Evolutionary conservation across 2,888 invertebrate genomes (phyloP), one percentile per base, ranked within the genome.

Genomic region (Xestia c-nigrum): DNA sequence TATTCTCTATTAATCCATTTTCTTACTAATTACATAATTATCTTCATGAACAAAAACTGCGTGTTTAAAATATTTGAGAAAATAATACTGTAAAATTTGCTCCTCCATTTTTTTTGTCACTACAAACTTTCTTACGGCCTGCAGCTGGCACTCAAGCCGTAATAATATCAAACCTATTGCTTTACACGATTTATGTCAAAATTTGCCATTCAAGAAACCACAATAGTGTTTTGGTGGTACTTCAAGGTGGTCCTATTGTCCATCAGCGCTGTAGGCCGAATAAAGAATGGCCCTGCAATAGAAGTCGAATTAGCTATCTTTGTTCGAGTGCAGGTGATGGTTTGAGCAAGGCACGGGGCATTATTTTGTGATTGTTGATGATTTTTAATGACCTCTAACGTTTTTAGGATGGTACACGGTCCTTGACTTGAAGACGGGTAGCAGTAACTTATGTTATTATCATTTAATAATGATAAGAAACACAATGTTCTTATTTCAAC

Each of bases 221-320:
- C 92, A 93, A 92, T 89, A 61, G 85, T 80, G 79, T 94, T 94
- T 94, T 93, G 92, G 81, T 93, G 92, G 80, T 80, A 83, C 90
- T 91, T 85, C 90, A 87, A 91, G 94, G 94, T 94, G 95, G 95
- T 93, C 93, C 85, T 70, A 85, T 93, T 91, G 90, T 91, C 76
- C 87, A 72, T 64, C 63, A 57, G 10, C 12, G 19, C 74, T 55
- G 64, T 72, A 72, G 61, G 16, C 74, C 76, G 70, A 81, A 16
- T 38, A 67, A 82, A 75, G 84, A 87, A 87, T 86, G 65, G 77
- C 67, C 86, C 79, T 77, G 90, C 90, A 93, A 94, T 94, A 90
- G 89, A 91, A 92, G 89, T 90, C 91, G 91, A 94, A 94, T 94
- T 94, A 94, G 94, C 84, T 74, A 59, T 80, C 85, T 90, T 94